Base-by-base conservation (phyloP, 2,113 vertebrate species). In the Actinemys pallida region DNA sequence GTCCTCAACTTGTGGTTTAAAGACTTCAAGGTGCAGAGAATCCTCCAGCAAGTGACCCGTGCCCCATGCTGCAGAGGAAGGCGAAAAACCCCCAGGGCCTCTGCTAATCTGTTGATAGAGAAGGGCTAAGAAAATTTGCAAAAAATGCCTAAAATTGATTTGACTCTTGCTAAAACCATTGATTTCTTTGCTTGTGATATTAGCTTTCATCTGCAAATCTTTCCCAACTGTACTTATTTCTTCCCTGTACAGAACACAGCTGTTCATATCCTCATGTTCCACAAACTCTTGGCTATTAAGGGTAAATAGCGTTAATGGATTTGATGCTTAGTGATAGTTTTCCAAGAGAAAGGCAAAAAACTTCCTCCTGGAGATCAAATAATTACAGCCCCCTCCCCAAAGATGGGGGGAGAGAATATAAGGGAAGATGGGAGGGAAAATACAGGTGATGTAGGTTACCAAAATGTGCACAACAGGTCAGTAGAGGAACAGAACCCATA, bases 391-490 rank as follows among this genome's bases (percentile, higher is more conserved):
- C 29, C 27, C 6, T 8, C 29, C 59, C 27, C 13, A 14, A 35
- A 62, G 29, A 16, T 8, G 35, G 52, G 39, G 0, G 2, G 72
- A 65, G 25, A 69, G 65, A 0, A 22, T 24, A 24, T 52, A 27
- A 72, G 39, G 53, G 65, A 50, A 29, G 35, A 53, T 54, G 1
- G 8, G 24, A 27, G 4, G 20, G 4, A 31, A 59, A 24, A 69
- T 14, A 16, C 1, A 1, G 35, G 0, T 1, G 5, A 22, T n/a
- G 12, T 2, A 2, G 35, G 35, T 69, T 69, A n/a, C 31, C 35
- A 69, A 19, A n/a, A n/a, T 16, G 14, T n/a, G 62, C 31, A 69
- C 62, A n/a, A 14, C 31, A 17, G 20, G 53, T 52, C 50, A 50
- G 10, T 50, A 50, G 27, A 62, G 12, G 62, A 65, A 17, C 31